Conservation (phyloP, 2,888 invertebrate genomes). For the Leucania comma region DNA sequence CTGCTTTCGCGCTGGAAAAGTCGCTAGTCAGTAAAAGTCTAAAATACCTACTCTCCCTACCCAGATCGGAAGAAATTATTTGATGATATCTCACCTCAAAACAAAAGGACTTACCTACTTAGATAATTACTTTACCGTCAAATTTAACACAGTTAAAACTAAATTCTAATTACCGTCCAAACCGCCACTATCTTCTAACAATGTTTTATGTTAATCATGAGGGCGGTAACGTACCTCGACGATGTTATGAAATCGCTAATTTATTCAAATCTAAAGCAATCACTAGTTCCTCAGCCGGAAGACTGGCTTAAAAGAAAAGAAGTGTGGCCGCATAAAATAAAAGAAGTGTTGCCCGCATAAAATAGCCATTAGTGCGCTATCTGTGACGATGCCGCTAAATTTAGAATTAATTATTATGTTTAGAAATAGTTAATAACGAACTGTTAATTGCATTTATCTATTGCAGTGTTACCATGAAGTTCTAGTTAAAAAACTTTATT, state of each 20-base stretch:
- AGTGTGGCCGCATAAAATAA: slow-evolving; percentile 57
- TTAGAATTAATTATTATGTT: slow-evolving; percentile 51
- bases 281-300: slow-evolving; percentile 59
- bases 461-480: slow-evolving; percentile 39
- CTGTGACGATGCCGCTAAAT: slow-evolving; percentile 44
- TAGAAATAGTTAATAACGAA: slow-evolving; percentile 44
- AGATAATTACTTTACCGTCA: neutral
- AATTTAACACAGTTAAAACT: neutral
- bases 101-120: neutral
- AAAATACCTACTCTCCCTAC: too few relatives aligned
- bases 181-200: slow-evolving; percentile 15
- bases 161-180: slow-evolving; percentile 2
- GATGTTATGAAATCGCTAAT: slow-evolving; percentile 59
- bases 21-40: too few relatives aligned
- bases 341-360: slow-evolving; percentile 57
- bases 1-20: too few relatives aligned
- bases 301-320: slow-evolving; percentile 43
- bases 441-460: slow-evolving; percentile 50
- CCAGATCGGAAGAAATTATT: too few relatives aligned
- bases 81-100: too few relatives aligned
- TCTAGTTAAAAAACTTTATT: too few relatives aligned
- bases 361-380: slow-evolving; percentile 56
- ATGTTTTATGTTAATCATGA: slow-evolving; percentile 37
- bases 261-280: slow-evolving; percentile 52
- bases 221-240: slow-evolving; percentile 44